A percentile compares a stretch with the other conserved stretches of the same genome.
These are phyloP conservation scores for Leucophenga maculata DNA, from an alignment of 2,888 invertebrate species.

Conservation along the genomic window DNA sequence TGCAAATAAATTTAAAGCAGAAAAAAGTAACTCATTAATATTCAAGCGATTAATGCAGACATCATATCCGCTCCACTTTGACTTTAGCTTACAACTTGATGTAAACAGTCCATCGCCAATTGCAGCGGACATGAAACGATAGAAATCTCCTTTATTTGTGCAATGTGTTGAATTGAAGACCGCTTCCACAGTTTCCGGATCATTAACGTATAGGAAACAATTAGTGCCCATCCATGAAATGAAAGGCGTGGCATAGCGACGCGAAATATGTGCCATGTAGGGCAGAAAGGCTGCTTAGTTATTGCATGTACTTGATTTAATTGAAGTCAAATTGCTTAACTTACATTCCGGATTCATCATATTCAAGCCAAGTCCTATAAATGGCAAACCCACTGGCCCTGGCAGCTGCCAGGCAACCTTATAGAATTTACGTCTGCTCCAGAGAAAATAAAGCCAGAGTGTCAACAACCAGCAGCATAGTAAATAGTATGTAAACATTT, in stretches of 20 bases:
- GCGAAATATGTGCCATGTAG: constrained; percentile 53
- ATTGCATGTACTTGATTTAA: not conserved
- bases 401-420: constrained; percentile 60
- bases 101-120: constrained; percentile 69
- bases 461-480: constrained; percentile 46
- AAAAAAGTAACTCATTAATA: not conserved
- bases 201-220: constrained; percentile 68
- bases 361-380: constrained; percentile 65
- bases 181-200: constrained; percentile 66
- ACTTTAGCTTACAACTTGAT: constrained; percentile 62
- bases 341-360: constrained; percentile 69
- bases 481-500: constrained; percentile 53
- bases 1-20: not conserved
- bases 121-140: constrained; percentile 64
- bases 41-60: not conserved
- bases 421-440: constrained; percentile 66
- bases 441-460: constrained; percentile 60
- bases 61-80: not conserved
- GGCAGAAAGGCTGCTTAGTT: constrained; percentile 54
- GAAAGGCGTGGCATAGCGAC: constrained; percentile 58
- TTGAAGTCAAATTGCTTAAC: constrained; percentile 24
- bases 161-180: constrained; percentile 68
- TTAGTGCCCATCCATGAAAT: constrained; percentile 69
- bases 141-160: constrained; percentile 68
- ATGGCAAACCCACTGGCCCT: constrained; percentile 67